A percentile compares a stretch with the other conserved stretches of the same genome.
Evolutionary conservation across 2,797 vertebrate species (phyloP).

Genomic region (Nannoperca australis): DNA sequence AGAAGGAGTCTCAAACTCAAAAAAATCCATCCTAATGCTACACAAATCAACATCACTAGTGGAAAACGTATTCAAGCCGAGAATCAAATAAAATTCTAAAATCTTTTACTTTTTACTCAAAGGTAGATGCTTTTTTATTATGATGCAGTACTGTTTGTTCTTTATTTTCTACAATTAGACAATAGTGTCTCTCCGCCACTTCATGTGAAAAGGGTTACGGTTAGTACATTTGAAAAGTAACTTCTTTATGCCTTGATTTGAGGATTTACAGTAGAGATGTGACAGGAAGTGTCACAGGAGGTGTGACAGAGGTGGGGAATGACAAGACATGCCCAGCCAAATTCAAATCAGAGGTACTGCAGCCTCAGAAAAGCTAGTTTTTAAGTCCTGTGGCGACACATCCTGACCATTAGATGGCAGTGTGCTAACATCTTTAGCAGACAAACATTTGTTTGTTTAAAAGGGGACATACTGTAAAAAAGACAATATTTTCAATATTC

Average conservation of each 20-base stretch:
- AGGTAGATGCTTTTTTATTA: neutral
- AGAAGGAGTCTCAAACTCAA: neutral
- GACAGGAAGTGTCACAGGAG: neutral
- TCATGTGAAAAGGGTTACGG: neutral
- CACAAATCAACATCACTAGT: neutral
- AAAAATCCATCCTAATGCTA: neutral
- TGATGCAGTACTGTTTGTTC: neutral
- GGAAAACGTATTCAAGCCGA: neutral
- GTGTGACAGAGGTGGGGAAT: neutral
- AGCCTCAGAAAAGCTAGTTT: neutral
- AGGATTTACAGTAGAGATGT: too few relatives aligned
- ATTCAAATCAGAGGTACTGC: neutral
- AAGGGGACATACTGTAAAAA: neutral
- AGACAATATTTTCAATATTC: neutral
- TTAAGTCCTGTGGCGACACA: slow-evolving; percentile 18
- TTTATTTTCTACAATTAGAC: neutral
- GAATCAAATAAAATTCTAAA: neutral
- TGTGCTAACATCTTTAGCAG: neutral
- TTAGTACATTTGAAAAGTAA: neutral
- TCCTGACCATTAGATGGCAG: slow-evolving; percentile 50
- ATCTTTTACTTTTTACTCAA: too few relatives aligned
- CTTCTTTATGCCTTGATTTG: neutral
- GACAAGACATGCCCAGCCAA: too few relatives aligned
- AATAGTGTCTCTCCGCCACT: neutral
- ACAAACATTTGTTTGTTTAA: neutral